A percentile compares a stretch with the other conserved stretches of the same genome.
These are phyloP conservation scores for Centroberyx gerrardi DNA, from an alignment of 2,797 vertebrate species.

Conservation along the genomic window DNA sequence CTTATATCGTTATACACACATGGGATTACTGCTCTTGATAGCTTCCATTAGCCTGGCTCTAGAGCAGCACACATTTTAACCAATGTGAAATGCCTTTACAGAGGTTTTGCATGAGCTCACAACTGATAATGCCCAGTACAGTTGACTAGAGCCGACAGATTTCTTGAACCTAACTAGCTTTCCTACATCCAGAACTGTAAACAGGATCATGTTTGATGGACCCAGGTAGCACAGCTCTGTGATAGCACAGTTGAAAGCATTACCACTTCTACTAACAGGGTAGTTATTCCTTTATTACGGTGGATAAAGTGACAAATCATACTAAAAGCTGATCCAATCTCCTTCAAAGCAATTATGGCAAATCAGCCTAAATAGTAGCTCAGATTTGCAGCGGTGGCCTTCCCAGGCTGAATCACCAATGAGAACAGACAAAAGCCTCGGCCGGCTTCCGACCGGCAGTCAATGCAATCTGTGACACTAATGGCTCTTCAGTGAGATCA, in stretches of 20 bases:
- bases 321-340: conserved; percentile 51
- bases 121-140: conserved; percentile 9
- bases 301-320: conserved; percentile 43
- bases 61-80: conserved; percentile 36
- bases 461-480: conserved; percentile 38
- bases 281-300: conserved; percentile 47
- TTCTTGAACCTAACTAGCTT: conserved; percentile 3
- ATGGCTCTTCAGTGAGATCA: conserved; percentile 51
- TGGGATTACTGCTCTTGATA: conserved; percentile 50
- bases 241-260: not conserved
- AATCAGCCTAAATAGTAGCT: conserved; percentile 53
- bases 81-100: conserved; percentile 39
- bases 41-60: conserved; percentile 60
- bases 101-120: conserved; percentile 8
- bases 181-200: conserved; percentile 2
- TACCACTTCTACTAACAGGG: conserved; percentile 17
- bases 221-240: not conserved
- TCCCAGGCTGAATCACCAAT: conserved; percentile 41
- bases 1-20: conserved; percentile 57
- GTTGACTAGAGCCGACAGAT: not conserved
- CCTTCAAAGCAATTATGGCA: conserved; percentile 59
- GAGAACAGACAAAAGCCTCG: conserved; percentile 36
- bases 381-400: conserved; percentile 39
- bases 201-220: conserved; percentile 1
- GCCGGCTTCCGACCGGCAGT: conserved; percentile 33